Evolutionary conservation across 2,888 invertebrate species (phyloP), one percentile per base, ranked within the genome.

Genomic region (Leptothorax acervorum): DNA sequence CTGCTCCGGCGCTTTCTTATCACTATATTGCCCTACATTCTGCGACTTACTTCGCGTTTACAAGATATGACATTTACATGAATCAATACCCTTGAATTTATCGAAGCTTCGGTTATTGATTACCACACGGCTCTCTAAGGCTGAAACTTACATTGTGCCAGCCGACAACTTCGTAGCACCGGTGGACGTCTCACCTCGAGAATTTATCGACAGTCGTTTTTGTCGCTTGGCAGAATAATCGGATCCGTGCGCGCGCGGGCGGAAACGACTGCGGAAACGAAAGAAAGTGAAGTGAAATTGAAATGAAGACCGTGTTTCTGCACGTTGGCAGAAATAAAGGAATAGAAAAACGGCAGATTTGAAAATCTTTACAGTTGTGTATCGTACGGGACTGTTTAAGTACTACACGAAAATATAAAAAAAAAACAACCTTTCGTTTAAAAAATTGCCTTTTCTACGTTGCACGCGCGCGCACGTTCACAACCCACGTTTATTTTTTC

Each of bases 251-350:
- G 65, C 82, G 84, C 85, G 79, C 83, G 79, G 53, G 28, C 86
- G 89, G 84, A 88, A 88, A 88, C 88, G 78, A 63, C 63, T 79
- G 85, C 88, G 88, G 88, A 88, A 88, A 87, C 87, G 87, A 87
- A 88, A 83, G 88, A 87, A 87, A 88, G 81, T 86, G 86, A 87
- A 83, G 76, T 83, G 82, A 87, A 87, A 88, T 88, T 88, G 84
- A 88, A 88, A 89, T 88, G 82, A 79, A 82, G 62, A 48, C 74
- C 31, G 57, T 12, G 28, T 53, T 45, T 51, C 51, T 65, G 45
- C 63, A 76, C 66, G 76, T 86, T 79, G 70, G 42, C 55, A 63
- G 66, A 75, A 68, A 63, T 68, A 48, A 57, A 45, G 71, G 42
- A 18, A 18, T 12, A n/a, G 48, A 75, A 48, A 53, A 42, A 42